Conservation (phyloP, 2,797 vertebrate genomes). For the Knipowitschia caucasica region DNA sequence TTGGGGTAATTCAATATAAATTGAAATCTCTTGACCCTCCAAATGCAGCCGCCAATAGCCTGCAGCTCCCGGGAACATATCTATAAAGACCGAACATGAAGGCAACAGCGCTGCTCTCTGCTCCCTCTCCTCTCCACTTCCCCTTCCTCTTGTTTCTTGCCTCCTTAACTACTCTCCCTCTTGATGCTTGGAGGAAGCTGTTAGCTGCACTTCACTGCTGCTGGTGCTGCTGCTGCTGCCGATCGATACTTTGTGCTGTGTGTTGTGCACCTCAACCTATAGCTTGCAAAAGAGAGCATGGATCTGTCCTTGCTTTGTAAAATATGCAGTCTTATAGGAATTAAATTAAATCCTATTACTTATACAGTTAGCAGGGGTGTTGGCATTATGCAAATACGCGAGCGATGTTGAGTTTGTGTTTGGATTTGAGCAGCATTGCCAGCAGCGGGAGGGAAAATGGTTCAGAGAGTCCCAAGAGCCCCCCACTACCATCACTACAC, state of each 20-base stretch:
- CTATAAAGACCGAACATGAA: slow-evolving; percentile 60
- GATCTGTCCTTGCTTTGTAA: background rate
- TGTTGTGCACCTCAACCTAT: slow-evolving; percentile 14
- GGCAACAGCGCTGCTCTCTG: slow-evolving; percentile 53
- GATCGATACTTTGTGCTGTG: slow-evolving; percentile 38
- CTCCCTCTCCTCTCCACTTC: slow-evolving; percentile 1
- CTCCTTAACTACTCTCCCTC: slow-evolving; percentile 51
- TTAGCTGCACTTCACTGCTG: slow-evolving; percentile 48
- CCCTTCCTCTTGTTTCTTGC: slow-evolving; percentile 11
- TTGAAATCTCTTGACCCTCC: slow-evolving; percentile 2
- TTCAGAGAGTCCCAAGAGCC: slow-evolving; percentile 24
- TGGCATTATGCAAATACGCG: slow-evolving; percentile 33
- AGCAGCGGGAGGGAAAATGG: slow-evolving; percentile 45
- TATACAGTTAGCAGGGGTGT: slow-evolving; percentile 13
- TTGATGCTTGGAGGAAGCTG: slow-evolving; percentile 41
- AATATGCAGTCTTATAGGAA: slow-evolving; percentile 11
- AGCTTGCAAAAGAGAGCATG: background rate
- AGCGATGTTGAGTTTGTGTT: slow-evolving; percentile 28
- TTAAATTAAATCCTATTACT: slow-evolving; percentile 10
- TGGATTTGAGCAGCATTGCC: slow-evolving; percentile 24
- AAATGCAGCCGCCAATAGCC: background rate
- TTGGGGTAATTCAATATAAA: background rate
- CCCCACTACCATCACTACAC: background rate
- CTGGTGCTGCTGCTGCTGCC: slow-evolving; percentile 33
- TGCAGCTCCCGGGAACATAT: background rate